A percentile compares a stretch with the other conserved stretches of the same genome.
phyloP scores from a whole-genome alignment of 2,888 invertebrate species.

The Notocelia uddmanniana region DNA sequence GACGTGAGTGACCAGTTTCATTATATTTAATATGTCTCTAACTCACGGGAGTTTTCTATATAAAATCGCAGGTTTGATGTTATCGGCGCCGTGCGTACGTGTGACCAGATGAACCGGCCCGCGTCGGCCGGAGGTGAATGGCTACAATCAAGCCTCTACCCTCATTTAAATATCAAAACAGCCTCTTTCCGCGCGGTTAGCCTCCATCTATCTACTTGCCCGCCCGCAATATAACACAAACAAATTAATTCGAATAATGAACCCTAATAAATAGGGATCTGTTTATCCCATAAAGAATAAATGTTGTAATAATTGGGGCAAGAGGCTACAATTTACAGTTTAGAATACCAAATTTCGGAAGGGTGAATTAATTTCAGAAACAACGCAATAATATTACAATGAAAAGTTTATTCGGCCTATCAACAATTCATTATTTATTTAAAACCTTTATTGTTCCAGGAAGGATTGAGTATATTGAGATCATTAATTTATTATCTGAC shows the following conservation, averaged over 20 bases:
- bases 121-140: constrained; percentile 60
- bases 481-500: background rate
- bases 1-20: too few relatives aligned
- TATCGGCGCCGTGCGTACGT: constrained; percentile 41
- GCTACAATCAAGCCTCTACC: constrained; percentile 77
- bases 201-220: constrained; percentile 62
- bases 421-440: constrained; percentile 53
- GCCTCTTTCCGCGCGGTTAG: constrained; percentile 72
- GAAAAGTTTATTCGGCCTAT: constrained; percentile 60
- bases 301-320: constrained; percentile 83
- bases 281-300: constrained; percentile 84
- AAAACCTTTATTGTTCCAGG: constrained; percentile 3
- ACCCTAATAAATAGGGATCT: constrained; percentile 84
- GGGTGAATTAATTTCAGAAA: constrained; percentile 81
- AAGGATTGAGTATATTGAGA: background rate
- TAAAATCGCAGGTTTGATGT: constrained; percentile 3
- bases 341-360: constrained; percentile 73
- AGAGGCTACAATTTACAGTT: constrained; percentile 79
- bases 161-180: constrained; percentile 85
- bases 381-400: constrained; percentile 66
- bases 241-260: constrained; percentile 85
- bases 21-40: too few relatives aligned
- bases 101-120: constrained; percentile 22
- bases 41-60: too few relatives aligned
- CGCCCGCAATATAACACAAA: constrained; percentile 81